phyloP scores from a whole-genome alignment of 2,113 vertebrate genomes.

The Pholis gunnellus region DNA sequence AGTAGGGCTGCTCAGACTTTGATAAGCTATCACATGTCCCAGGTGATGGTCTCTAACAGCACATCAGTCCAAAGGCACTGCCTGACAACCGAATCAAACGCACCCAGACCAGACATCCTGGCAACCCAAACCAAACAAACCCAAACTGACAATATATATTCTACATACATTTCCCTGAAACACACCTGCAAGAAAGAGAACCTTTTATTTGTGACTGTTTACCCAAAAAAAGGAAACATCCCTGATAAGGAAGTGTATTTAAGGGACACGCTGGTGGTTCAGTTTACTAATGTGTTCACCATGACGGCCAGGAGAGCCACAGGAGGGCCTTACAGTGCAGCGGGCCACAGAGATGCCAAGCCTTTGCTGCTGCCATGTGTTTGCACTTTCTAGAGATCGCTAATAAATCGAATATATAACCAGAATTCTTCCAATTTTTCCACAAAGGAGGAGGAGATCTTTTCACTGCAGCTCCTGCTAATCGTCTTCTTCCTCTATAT shows the following conservation, averaged over 20 bases:
- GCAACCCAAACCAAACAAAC: conserved; percentile 80
- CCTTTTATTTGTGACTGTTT: conserved; percentile 45
- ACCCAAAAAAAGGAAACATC: conserved; percentile 43
- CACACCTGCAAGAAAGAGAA: conserved; percentile 25
- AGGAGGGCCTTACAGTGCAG: conserved; percentile 6
- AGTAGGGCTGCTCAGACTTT: conserved; percentile 97
- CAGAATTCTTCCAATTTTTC: not conserved
- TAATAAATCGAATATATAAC: conserved; percentile 26
- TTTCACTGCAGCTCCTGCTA: not conserved
- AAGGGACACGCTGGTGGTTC: not conserved
- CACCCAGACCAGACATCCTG: conserved; percentile 77
- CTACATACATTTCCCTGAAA: conserved; percentile 62
- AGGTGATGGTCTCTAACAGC: conserved; percentile 95
- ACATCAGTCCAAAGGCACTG: conserved; percentile 91
- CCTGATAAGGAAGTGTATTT: conserved; percentile 62
- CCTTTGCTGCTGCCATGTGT: not conserved
- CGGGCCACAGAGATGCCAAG: not conserved
- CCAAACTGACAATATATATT: conserved; percentile 56
- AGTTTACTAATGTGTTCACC: conserved; percentile 5
- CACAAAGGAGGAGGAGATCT: not conserved
- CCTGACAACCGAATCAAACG: conserved; percentile 86
- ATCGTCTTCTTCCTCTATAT: not conserved
- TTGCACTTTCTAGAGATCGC: not conserved
- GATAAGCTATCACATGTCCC: conserved; percentile 99
- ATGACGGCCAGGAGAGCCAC: conserved; percentile 18